These are phyloP conservation scores for Paraplagusia blochii DNA, from an alignment of 2,113 vertebrate species.

Conservation along the genomic window DNA sequence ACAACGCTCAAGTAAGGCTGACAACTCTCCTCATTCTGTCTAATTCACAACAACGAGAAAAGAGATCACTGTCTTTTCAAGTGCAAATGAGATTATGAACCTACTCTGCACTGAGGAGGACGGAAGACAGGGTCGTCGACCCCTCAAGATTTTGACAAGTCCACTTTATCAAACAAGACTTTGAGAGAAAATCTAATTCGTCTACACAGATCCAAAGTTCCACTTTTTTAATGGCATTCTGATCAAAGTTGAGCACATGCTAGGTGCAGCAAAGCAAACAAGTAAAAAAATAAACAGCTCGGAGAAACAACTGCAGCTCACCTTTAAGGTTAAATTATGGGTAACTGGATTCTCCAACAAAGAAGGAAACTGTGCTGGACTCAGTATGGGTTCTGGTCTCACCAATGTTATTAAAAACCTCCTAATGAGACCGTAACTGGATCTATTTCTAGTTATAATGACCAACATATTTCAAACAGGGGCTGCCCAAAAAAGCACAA, in stretches of 20 bases:
- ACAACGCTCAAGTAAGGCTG: constrained; percentile 28
- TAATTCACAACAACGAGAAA: constrained; percentile 32
- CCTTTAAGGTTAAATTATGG: constrained; percentile 37
- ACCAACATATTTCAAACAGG: constrained; percentile 1
- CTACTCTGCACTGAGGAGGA: constrained; percentile 54
- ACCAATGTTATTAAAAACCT: constrained; percentile 7
- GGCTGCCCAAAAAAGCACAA: constrained; percentile 13
- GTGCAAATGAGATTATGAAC: constrained; percentile 63
- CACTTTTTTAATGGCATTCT: background rate
- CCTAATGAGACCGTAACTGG: constrained; percentile 3
- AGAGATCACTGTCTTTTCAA: constrained; percentile 59
- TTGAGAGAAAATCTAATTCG: constrained; percentile 11
- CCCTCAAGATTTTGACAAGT: constrained; percentile 17
- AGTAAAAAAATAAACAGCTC: background rate
- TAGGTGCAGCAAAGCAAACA: constrained; percentile 19
- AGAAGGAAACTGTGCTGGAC: constrained; percentile 13
- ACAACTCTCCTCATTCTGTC: constrained; percentile 50
- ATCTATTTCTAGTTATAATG: constrained; percentile 42
- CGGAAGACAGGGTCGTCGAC: constrained; percentile 36
- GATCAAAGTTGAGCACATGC: constrained; percentile 40
- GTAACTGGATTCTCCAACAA: constrained; percentile 31
- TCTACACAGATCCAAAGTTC: constrained; percentile 26
- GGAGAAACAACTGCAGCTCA: constrained; percentile 12
- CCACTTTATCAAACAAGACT: constrained; percentile 34
- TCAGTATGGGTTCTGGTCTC: constrained; percentile 3